Base-by-base conservation (phyloP, 2,113 vertebrate species). In the Siniperca knerii region DNA sequence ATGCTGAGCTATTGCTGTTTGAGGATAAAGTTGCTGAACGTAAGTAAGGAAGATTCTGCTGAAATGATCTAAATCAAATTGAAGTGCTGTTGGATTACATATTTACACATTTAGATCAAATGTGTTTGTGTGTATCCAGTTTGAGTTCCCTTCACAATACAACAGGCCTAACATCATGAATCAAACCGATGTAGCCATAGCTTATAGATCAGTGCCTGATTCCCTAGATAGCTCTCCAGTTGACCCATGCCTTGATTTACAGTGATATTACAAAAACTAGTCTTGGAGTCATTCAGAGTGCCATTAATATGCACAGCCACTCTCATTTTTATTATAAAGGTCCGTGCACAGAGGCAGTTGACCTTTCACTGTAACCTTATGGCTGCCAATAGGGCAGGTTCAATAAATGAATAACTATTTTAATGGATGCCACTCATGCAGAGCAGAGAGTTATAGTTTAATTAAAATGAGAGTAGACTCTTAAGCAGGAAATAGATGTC, bases 291-390 rank as follows among this genome's bases (percentile, higher is more conserved):
- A 42, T 52, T 79, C 33, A 69, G 42, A 55, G 44, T 10, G 44
- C 15, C 13, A 40, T 79, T 85, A 25, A 81, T 71, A 66, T 57
- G 55, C 70, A 54, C 62, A 44, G 57, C 21, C 48, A 8, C 29
- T 29, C 58, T 50, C 13, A 0, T 33, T 55, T 9, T 46, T 40
- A 50, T 76, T 20, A 33, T 73, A 81, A 81, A 89, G 57, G 61
- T 46, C 33, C 7, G 25, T 74, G 68, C 42, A 40, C 9, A 40
- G 73, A 81, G 60, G 71, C 61, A n/a, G 74, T 48, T 91, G 89
- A 92, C 92, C 93, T 96, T 95, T 94, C 1, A 68, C 29, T 67
- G 33, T 73, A 48, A 78, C 52, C 57, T 86, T 50, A 64, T 50
- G 67, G 25, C 58, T 46, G 33, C 44, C 8, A 55, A 64, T 23